A percentile compares a stretch with the other conserved stretches of the same genome.
These are phyloP conservation scores for Diuraphis noxia DNA, from an alignment of 1,140 invertebrate genomes.

Conservation along the genomic window DNA sequence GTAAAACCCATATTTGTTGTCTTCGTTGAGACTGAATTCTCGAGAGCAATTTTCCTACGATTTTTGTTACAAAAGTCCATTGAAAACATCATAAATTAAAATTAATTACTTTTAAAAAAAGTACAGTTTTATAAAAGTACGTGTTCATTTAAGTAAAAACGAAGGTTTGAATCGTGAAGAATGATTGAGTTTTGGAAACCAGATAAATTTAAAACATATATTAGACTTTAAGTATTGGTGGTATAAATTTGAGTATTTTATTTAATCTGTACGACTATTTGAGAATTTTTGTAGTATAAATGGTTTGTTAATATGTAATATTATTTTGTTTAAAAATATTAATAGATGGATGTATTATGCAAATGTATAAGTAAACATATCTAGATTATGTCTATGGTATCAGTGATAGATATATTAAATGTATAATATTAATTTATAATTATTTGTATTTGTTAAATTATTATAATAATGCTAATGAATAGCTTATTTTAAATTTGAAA, in stretches of 20 bases:
- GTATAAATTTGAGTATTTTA: too few species aligned
- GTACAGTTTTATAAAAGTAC: not conserved
- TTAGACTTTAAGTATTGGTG: not conserved
- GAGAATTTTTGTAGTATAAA: not conserved
- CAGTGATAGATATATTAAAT: too few species aligned
- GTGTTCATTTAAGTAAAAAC: not conserved
- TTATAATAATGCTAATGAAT: too few species aligned
- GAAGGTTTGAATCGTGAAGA: not conserved
- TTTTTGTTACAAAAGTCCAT: not conserved
- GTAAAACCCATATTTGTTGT: not conserved
- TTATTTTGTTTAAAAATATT: too few species aligned
- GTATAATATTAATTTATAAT: too few species aligned
- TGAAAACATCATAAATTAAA: not conserved
- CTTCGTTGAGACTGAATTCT: not conserved
- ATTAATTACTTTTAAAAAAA: not conserved
- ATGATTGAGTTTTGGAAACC: not conserved
- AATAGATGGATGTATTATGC: too few species aligned
- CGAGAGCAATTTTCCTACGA: not conserved
- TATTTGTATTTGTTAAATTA: too few species aligned
- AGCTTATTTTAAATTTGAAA: too few species aligned
- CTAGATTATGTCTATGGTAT: too few species aligned
- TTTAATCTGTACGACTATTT: too few species aligned
- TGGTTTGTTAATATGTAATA: too few species aligned
- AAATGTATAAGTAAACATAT: too few species aligned
- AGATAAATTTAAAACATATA: not conserved